Evolutionary conservation across 1,140 invertebrate species (phyloP).

Genomic region (Hyphantria cunea): DNA sequence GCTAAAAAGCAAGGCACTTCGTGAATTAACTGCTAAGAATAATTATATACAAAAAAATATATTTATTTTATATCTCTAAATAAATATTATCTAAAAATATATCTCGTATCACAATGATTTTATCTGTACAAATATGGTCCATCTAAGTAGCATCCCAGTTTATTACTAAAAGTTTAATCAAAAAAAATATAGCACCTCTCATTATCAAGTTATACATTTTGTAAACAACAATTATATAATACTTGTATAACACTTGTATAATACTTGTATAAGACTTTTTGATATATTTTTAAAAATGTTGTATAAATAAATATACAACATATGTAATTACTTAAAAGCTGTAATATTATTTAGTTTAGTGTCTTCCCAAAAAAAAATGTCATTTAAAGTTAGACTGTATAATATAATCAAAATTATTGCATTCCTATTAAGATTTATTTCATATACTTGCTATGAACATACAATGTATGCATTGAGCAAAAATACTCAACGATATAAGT

Average conservation of each 20-base stretch:
- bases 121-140: slow-evolving; percentile 59
- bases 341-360: no score
- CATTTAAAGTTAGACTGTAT: no score
- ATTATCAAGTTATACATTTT: neutral
- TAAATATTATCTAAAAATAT: slow-evolving; percentile 71
- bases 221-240: neutral
- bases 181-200: slow-evolving; percentile 28
- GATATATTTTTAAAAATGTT: no score
- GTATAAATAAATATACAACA: no score
- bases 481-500: no score
- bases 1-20: slow-evolving; percentile 56
- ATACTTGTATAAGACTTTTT: no score
- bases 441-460: no score
- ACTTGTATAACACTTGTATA: neutral
- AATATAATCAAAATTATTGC: no score
- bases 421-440: no score
- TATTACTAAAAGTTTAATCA: slow-evolving; percentile 23
- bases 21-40: slow-evolving; percentile 33
- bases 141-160: slow-evolving; percentile 43
- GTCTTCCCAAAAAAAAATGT: no score
- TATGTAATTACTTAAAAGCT: no score
- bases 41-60: slow-evolving; percentile 59
- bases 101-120: slow-evolving; percentile 59
- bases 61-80: slow-evolving; percentile 43
- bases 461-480: no score